Evolutionary conservation across 2,888 invertebrate species (phyloP).

Genomic region (Entomobrya proxima): DNA sequence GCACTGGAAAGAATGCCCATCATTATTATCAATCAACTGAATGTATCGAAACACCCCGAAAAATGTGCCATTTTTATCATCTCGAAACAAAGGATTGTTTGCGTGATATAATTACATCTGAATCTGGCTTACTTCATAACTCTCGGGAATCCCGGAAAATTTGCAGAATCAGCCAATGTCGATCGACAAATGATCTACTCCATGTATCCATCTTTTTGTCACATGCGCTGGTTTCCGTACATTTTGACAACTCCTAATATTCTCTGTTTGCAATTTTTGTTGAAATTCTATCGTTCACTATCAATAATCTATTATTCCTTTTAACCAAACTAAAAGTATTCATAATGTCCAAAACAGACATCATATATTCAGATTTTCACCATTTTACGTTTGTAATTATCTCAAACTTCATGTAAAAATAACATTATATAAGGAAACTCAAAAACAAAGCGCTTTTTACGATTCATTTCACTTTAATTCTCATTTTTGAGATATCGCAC

Average conservation of each 20-base stretch:
- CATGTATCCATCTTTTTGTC: conserved; percentile 54
- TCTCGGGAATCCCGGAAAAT: conserved; percentile 61
- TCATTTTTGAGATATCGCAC: not conserved
- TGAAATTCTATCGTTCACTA: not conserved
- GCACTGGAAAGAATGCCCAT: not conserved
- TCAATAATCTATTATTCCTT: not conserved
- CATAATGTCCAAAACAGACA: too few species aligned
- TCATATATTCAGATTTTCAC: too few species aligned
- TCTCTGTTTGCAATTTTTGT: not conserved
- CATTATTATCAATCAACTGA: too few species aligned
- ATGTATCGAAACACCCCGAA: not conserved
- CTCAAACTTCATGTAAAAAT: too few species aligned
- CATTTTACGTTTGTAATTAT: too few species aligned
- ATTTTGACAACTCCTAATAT: not conserved
- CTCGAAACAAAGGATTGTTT: too few species aligned
- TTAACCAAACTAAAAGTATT: not conserved
- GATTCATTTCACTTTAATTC: not conserved
- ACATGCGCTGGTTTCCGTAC: conserved; percentile 16
- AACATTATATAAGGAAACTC: too few species aligned
- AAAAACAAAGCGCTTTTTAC: too few species aligned
- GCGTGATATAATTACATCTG: too few species aligned
- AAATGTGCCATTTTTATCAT: too few species aligned
- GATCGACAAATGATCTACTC: conserved; percentile 38
- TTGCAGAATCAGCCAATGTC: conserved; percentile 56
- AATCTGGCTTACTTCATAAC: conserved; percentile 61